Evolutionary conservation across 2,888 invertebrate genomes (phyloP), one percentile per base, ranked within the genome.

Genomic region (Axea sp.): DNA sequence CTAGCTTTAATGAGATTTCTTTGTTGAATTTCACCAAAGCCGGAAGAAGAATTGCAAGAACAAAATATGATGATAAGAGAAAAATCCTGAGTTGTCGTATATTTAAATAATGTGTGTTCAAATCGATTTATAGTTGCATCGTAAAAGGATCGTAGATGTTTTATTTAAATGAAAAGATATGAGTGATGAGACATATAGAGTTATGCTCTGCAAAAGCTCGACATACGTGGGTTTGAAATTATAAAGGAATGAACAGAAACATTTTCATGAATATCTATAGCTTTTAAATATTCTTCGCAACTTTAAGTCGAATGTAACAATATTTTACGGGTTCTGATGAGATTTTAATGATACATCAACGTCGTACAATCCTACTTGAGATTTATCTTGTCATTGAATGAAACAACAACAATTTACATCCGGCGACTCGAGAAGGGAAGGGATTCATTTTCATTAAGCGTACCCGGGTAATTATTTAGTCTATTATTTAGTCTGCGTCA

Each of bases 391-490:
- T 47, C 45, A 45, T 45, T 37, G 17, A 45, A 45, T 12, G 26
- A 17, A 59, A 45, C 35, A 59, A 45, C 35, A 59, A 45, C 35
- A 59, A 59, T 59, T 45, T 28, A 33, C 59, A 59, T 59, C 57
- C 57, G 28, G 41, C 30, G 19, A 33, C 12, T 22, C 12, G n/a
- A 22, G 17, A 5, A 39, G 53, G 15, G 43, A 45, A 33, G 45
- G 45, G 35, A 45, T 24, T 37, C 43, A 33, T 43, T 57, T 57
- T 57, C 57, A 57, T 57, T 57, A 59, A 59, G 35, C 35, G 19
- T 15, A 12, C n/a, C 14, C 15, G 39, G 28, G 35, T 43, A 45
- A 59, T 45, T 59, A 59, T 59, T 45, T 59, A 59, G 45, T 43
- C 43, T 19, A 59, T 45, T 59, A 59, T 59, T 45, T 59, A 59